These are phyloP conservation scores for Opisthograptis luteolata DNA, from an alignment of 2,888 invertebrate genomes.

Conservation along the genomic window DNA sequence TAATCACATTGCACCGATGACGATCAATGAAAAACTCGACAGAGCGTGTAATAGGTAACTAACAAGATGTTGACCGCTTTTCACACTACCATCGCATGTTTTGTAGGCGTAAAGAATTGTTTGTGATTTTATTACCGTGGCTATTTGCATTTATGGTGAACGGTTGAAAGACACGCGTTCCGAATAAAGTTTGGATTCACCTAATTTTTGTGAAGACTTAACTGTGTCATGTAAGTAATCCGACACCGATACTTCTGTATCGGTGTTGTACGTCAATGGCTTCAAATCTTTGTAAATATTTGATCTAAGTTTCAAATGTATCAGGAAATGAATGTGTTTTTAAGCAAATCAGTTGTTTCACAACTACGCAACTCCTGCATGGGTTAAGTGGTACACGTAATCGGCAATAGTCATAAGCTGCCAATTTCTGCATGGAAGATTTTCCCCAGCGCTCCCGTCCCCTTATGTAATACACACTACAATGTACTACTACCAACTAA, in stretches of 20 bases:
- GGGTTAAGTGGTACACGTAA: slow-evolving; percentile 4
- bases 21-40: slow-evolving; percentile 39
- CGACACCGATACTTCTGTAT: too few relatives aligned
- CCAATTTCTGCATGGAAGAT: slow-evolving; percentile 16
- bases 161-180: slow-evolving; percentile 20
- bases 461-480: slow-evolving; percentile 28
- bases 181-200: slow-evolving; percentile 21
- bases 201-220: slow-evolving; percentile 18
- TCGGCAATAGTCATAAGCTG: slow-evolving; percentile 10
- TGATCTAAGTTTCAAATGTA: too few relatives aligned
- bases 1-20: slow-evolving; percentile 43
- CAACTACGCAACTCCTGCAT: too few relatives aligned
- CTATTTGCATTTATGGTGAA: slow-evolving; percentile 23
- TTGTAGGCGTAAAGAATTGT: slow-evolving; percentile 23
- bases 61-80: slow-evolving; percentile 45
- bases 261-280: too few relatives aligned
- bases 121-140: slow-evolving; percentile 22
- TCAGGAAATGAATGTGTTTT: too few relatives aligned
- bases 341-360: neutral
- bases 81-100: slow-evolving; percentile 42
- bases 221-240: slow-evolving; percentile 5
- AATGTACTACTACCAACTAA: slow-evolving; percentile 52
- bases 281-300: neutral
- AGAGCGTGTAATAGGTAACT: slow-evolving; percentile 45
- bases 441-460: slow-evolving; percentile 13